Percentiles rank a stretch among this genome's conserved stretches.
Evolutionary conservation across 1,140 invertebrate species (phyloP).

Genomic region (Acromyrmex echinatior): DNA sequence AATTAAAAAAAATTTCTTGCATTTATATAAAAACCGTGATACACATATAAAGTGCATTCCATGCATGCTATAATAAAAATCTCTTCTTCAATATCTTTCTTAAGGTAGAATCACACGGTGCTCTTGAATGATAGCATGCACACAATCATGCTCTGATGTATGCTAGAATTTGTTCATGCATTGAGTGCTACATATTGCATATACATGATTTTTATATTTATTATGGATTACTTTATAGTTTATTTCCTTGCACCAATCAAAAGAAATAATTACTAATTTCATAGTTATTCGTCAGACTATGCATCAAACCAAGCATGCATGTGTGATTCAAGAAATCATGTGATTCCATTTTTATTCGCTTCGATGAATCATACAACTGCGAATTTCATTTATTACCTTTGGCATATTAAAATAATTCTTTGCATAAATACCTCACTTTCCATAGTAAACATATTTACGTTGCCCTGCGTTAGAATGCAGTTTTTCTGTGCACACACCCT

Average conservation of each 20-base stretch:
- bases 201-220: too few relatives aligned
- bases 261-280: too few relatives aligned
- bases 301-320: too few relatives aligned
- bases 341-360: background rate
- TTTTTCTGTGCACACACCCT: constrained; percentile 55
- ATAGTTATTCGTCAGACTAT: too few relatives aligned
- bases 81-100: background rate
- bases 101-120: too few relatives aligned
- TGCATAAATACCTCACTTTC: constrained; percentile 2
- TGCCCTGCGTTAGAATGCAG: constrained; percentile 25
- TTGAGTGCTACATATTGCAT: too few relatives aligned
- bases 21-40: background rate
- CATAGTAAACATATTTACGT: constrained; percentile 35
- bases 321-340: too few relatives aligned
- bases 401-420: constrained; percentile 16
- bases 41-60: background rate
- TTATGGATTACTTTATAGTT: too few relatives aligned
- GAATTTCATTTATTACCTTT: background rate
- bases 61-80: background rate
- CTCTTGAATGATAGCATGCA: too few relatives aligned
- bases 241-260: too few relatives aligned
- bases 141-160: too few relatives aligned
- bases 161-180: too few relatives aligned
- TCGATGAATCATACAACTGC: background rate
- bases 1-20: background rate